Conservation (phyloP, 2,888 invertebrate species). For the Quadroppia sp. region DNA sequence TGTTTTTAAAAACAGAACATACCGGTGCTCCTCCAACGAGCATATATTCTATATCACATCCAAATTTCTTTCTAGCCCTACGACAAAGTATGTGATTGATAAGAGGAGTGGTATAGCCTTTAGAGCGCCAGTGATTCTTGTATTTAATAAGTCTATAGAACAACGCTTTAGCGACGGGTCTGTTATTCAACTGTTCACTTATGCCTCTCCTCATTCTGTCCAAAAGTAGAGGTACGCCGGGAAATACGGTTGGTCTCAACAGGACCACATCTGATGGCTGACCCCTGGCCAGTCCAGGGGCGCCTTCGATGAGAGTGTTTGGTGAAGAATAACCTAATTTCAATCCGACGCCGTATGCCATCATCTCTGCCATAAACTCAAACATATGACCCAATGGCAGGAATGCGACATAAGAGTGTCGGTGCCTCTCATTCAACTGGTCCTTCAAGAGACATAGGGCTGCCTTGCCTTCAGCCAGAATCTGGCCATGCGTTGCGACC, state of each 20-base stretch:
- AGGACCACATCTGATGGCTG: conserved; percentile 89
- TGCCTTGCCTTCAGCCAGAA: no score
- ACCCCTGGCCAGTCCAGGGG: conserved; percentile 93
- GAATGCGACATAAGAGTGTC: no score
- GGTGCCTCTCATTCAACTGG: no score
- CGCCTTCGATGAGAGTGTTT: conserved; percentile 65
- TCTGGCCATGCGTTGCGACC: no score
- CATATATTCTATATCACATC: conserved; percentile 87
- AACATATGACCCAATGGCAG: conserved; percentile 95
- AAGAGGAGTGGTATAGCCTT: no score
- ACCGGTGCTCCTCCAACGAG: conserved; percentile 93
- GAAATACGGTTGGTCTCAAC: conserved; percentile 86
- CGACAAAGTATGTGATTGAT: no score
- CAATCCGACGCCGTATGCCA: conserved; percentile 77
- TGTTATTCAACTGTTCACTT: conserved; percentile 78
- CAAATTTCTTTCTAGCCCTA: no score
- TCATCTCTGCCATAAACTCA: conserved; percentile 78
- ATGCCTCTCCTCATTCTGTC: conserved; percentile 72
- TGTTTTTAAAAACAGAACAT: no score
- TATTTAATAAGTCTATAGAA: conserved; percentile 94
- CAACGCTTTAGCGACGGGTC: conserved; percentile 72
- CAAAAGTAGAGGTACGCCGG: conserved; percentile 78
- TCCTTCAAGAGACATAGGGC: no score
- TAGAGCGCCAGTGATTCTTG: no score
- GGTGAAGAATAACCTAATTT: conserved; percentile 95